A percentile compares a stretch with the other conserved stretches of the same genome.
Conservation (phyloP, 1,140 invertebrate species). For the Mycetomoellerius zeteki region DNA sequence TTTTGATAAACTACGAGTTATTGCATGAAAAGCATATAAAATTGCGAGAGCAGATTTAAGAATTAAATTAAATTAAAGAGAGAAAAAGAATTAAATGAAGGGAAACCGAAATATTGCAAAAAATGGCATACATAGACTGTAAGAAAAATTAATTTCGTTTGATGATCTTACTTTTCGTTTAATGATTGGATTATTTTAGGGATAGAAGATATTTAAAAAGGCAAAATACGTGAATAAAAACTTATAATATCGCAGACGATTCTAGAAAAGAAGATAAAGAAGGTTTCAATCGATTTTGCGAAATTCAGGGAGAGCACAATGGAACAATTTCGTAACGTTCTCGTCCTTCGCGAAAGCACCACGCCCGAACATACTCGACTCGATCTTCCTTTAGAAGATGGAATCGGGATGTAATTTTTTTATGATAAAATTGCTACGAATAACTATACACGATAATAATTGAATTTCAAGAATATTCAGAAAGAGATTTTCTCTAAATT, state of each 20-base stretch:
- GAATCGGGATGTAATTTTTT: conserved; percentile 4
- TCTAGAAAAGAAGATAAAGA: background rate
- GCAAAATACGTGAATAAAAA: background rate
- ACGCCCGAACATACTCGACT: conserved; percentile 50
- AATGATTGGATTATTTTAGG: background rate
- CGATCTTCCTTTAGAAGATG: conserved; percentile 12
- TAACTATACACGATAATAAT: background rate
- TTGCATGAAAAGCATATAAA: background rate
- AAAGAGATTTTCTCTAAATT: background rate
- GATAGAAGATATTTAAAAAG: background rate
- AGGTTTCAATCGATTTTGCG: conserved; percentile 40
- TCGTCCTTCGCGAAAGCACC: conserved; percentile 41
- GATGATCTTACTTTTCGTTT: too few relatives aligned
- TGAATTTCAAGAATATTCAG: background rate
- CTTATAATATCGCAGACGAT: background rate
- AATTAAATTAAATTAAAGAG: background rate
- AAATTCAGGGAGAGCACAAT: conserved; percentile 61
- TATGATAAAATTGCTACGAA: background rate
- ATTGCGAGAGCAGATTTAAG: background rate
- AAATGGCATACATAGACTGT: background rate
- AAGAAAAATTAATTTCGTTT: background rate
- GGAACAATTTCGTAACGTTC: conserved; percentile 61
- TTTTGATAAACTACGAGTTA: background rate
- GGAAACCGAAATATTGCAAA: background rate
- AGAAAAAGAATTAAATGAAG: too few relatives aligned